Percentiles rank a stretch among this genome's conserved stretches.
phyloP scores from a whole-genome alignment of 2,797 vertebrate species.

The Paguma larvata region DNA sequence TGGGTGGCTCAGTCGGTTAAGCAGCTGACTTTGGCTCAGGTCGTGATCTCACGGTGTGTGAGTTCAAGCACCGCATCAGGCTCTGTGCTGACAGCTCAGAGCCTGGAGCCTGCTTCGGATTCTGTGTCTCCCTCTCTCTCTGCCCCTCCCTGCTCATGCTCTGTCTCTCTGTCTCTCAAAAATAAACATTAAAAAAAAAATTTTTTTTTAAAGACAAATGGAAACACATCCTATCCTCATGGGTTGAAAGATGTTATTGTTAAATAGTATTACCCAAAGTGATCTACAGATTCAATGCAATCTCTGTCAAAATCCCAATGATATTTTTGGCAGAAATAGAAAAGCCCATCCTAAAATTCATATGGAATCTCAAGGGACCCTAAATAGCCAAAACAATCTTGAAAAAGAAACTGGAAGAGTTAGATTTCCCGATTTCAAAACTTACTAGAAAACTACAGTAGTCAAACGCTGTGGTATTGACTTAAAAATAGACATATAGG shows the following conservation, averaged over 20 bases:
- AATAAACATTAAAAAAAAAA: too few species aligned
- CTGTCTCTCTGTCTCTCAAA: too few species aligned
- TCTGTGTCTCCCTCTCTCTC: too few species aligned
- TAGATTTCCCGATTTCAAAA: neutral
- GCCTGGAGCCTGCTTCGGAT: too few species aligned
- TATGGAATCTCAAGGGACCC: neutral
- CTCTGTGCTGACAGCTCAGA: too few species aligned
- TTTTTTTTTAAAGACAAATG: neutral
- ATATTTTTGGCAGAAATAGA: neutral
- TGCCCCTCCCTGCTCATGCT: too few species aligned
- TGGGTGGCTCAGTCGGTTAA: too few species aligned
- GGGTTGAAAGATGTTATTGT: neutral
- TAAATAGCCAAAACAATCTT: neutral
- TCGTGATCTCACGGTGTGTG: too few species aligned
- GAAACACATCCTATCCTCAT: neutral
- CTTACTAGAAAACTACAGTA: neutral
- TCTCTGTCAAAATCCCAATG: neutral
- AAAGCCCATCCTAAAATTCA: neutral
- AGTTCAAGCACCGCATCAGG: too few species aligned
- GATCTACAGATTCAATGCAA: neutral
- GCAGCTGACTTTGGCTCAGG: too few species aligned
- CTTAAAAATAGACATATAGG: neutral
- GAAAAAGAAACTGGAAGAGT: neutral
- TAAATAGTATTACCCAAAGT: neutral
- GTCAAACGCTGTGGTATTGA: neutral